phyloP scores from a whole-genome alignment of 2,113 vertebrate genomes.

The Sceloporus undulatus region DNA sequence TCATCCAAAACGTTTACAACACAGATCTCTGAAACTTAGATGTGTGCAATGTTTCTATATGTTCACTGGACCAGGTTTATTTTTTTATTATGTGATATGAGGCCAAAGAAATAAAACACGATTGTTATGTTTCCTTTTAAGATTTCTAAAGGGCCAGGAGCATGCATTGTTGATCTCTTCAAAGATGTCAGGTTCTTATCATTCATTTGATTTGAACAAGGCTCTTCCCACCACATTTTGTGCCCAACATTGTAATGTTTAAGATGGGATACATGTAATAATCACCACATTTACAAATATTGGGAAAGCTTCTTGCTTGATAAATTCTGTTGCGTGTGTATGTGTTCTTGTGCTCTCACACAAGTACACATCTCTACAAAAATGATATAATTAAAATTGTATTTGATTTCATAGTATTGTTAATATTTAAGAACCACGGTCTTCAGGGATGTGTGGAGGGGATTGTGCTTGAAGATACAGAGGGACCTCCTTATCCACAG shows the following conservation, averaged over 20 bases:
- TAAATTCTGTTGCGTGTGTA: not conserved
- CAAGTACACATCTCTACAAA: no score
- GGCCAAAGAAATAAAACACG: not conserved
- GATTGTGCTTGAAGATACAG: not conserved
- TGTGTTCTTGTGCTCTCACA: no score
- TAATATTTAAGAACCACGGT: not conserved
- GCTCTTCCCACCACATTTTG: not conserved
- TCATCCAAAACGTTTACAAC: conserved; percentile 35
- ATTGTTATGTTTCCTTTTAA: conserved; percentile 50
- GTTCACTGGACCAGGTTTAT: conserved; percentile 37
- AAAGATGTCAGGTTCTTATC: not conserved
- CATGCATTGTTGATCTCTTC: not conserved
- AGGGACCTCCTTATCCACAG: no score
- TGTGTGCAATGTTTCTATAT: not conserved
- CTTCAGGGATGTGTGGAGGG: not conserved
- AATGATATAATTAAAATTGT: not conserved
- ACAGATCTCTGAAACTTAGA: rapidly evolving
- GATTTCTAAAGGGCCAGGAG: conserved; percentile 14
- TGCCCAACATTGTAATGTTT: not conserved
- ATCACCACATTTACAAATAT: conserved; percentile 1
- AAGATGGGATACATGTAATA: not conserved
- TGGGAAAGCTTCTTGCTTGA: conserved; percentile 33
- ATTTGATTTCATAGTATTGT: not conserved
- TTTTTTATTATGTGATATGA: conserved; percentile 26
- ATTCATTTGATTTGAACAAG: not conserved